These are phyloP conservation scores for Rachycentron canadum DNA, from an alignment of 2,797 vertebrate species.

Conservation along the genomic window DNA sequence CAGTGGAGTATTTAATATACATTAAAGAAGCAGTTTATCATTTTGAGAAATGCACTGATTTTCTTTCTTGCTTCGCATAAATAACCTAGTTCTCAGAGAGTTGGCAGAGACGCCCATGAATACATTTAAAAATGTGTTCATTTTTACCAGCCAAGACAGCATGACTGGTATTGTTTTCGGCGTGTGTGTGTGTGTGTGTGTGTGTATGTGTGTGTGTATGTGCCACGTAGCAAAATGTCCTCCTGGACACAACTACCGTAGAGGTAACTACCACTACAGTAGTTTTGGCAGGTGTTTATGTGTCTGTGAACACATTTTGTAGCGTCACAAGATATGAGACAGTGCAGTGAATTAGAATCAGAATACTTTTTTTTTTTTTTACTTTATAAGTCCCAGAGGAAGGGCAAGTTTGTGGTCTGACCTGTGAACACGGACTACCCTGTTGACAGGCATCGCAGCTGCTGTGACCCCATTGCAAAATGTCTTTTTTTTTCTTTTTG, in stretches of 20 bases:
- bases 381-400: too few relatives aligned
- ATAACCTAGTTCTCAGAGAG: neutral
- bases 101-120: neutral
- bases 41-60: conserved; percentile 9
- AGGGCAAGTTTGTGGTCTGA: neutral
- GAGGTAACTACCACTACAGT: too few relatives aligned
- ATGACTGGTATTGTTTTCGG: neutral
- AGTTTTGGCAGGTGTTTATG: too few relatives aligned
- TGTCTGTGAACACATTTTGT: too few relatives aligned
- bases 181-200: neutral
- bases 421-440: too few relatives aligned
- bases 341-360: too few relatives aligned
- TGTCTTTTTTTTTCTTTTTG: too few relatives aligned
- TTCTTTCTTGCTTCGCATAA: neutral
- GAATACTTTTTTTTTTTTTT: too few relatives aligned
- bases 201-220: neutral
- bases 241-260: neutral
- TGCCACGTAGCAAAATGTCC: neutral
- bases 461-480: too few relatives aligned
- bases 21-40: neutral
- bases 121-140: neutral
- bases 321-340: too few relatives aligned
- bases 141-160: neutral
- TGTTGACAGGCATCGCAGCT: too few relatives aligned
- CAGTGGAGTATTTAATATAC: neutral